Evolutionary conservation across 2,888 invertebrate species (phyloP), one percentile per base, ranked within the genome.

Genomic region (Drosophila ustulata): DNA sequence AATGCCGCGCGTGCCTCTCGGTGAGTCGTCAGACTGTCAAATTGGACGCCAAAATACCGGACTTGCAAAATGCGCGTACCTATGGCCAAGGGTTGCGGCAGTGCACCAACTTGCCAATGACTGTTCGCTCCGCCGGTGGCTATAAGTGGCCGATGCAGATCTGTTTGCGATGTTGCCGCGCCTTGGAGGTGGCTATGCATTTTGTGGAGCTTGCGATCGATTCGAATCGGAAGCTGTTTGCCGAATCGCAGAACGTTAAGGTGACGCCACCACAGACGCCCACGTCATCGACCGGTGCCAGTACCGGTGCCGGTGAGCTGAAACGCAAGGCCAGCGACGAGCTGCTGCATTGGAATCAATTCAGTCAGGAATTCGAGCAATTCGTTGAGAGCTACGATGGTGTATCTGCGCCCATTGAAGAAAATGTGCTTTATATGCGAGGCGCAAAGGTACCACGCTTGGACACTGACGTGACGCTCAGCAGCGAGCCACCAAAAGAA

Each of bases 141-240:
- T 80, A 77, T 57, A 57, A 72, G n/a, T 88, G 78, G 82, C 89
- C 90, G 25, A 75, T 71, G 77, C 82, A 89, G 25, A 88, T 90
- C 26, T 90, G 90, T 61, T 18, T 82, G 3, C 88, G 91, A 6
- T 90, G 90, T 37, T 88, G 90, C 47, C 90, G 90, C 11, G 90
- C 90, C 0, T 45, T 90, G 1, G 85, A 89, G 56, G 90, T 90
- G 46, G 68, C 90, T 2, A 89, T 88, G 81, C 90, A 90, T 53
- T 90, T 90, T 51, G 73, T 90, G 5, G 79, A 79, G 28, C 67
- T 90, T 49, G 71, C 88, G 2, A 13, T 81, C 5, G 80, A 82
- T 5, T 88, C 89, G n/a, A 77, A 87, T 66, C 64, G 64, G 3
- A 76, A 78, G 25, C 62, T 89, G 3, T 73, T 80, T 6, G 58